Conservation (phyloP, 92 coral and sea anemone species). For the Epizoanthus ramosus region DNA sequence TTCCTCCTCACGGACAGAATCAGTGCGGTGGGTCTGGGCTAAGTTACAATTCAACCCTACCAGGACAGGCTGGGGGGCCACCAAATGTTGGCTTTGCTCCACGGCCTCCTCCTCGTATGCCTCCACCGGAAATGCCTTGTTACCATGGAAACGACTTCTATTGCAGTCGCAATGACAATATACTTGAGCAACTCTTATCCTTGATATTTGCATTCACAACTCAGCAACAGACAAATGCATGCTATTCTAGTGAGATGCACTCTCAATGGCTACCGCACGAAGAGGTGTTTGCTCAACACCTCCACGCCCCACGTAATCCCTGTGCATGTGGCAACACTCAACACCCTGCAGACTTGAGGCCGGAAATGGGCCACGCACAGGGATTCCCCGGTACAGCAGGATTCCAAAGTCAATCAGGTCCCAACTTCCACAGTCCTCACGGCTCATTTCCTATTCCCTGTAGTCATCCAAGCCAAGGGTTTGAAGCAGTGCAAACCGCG, state of each 20-base stretch:
- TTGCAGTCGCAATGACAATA: not conserved
- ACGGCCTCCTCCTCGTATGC: not conserved
- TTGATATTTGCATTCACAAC: not conserved
- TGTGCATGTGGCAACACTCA: not conserved
- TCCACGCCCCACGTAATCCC: not conserved
- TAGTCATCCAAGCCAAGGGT: not conserved
- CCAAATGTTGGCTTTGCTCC: not conserved
- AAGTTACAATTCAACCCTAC: not conserved
- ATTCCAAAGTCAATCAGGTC: not conserved
- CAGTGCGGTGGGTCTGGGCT: not conserved
- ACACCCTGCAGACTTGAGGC: not conserved
- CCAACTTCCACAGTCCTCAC: not conserved
- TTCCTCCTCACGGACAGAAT: constrained; percentile 16
- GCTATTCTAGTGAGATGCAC: not conserved
- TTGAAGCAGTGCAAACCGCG: not conserved
- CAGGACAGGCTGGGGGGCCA: too few species aligned
- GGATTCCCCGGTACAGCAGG: not conserved
- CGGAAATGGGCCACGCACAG: not conserved
- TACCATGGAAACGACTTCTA: constrained; percentile 18
- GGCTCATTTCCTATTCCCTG: not conserved
- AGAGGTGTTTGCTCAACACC: not conserved
- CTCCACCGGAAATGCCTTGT: not conserved
- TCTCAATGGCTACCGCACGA: not conserved
- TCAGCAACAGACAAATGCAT: not conserved
- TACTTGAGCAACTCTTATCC: not conserved